Base-by-base conservation (phyloP, 2,113 vertebrate species). In the Sinocyclocheilus maitianheensis region DNA sequence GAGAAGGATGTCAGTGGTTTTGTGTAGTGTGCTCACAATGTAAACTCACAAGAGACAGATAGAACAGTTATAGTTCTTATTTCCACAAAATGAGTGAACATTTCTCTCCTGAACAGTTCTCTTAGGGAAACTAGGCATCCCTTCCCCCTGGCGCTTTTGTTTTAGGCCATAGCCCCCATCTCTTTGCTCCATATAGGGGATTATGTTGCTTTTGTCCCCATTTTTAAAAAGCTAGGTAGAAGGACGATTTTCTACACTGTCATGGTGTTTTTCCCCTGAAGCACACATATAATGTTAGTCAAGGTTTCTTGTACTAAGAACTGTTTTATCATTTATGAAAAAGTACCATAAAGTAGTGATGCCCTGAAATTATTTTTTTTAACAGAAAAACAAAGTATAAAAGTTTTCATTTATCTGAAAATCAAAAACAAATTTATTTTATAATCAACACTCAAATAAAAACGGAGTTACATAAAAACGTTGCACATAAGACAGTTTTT, bases 91-190 rank as follows among this genome's bases (percentile, higher is more conserved):
- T 75, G 72, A 85, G 77, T 1, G 60, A 48, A 58, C n/a, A 34
- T 77, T 26, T 77, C 62, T 80, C 71, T 83, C 40, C 51, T 81
- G 81, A 90, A 81, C 14, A 76, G 53, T 37, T 82, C 67, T 81
- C 34, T 5, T 34, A 20, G 24, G 79, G 34, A 4, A 5, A 48
- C 24, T 14, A 77, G 13, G 11, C 62, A 46, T 71, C 34, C 22
- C n/a, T 63, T 10, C 60, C 8, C n/a, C 60, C n/a, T 1, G 1
- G 48, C 1, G 1, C 60, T 48, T 69, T 43, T 71, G 62, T 40
- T 55, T 24, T 53, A 55, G 26, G 58, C 53, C 10, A 5, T 18
- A 20, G 13, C 3, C 75, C 40, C 34, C 16, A 11, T 67, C 22
- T 48, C 53, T 65, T 84, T 84, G 26, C 34, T 55, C 60, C 11